These are phyloP conservation scores for Haliclona indistincta DNA, from an alignment of 37 sponge, comb jelly and placozoan species.

Conservation along the genomic window DNA sequence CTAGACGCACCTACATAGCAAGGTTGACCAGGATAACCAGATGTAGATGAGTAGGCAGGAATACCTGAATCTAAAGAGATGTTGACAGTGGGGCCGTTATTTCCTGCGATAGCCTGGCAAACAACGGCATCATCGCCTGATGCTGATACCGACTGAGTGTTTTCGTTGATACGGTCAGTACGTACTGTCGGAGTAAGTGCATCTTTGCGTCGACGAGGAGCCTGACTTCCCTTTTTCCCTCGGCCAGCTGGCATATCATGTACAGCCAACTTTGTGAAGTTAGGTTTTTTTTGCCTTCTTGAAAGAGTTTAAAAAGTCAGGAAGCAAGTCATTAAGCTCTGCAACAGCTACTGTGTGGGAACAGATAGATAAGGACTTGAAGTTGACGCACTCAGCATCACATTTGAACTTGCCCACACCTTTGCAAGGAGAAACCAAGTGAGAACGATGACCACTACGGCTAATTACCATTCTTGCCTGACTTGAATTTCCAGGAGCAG, in stretches of 20 bases:
- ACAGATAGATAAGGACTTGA: conserved; percentile 16
- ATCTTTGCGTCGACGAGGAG: conserved; percentile 8
- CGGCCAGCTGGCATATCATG: conserved; percentile 4
- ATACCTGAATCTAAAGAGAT: no score
- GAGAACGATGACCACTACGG: conserved; percentile 19
- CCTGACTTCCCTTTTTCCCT: conserved; percentile 7
- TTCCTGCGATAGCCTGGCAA: no score
- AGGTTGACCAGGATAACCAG: no score
- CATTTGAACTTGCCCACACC: conserved; percentile 34
- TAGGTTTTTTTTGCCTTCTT: background rate
- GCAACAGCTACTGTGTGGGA: conserved; percentile 31
- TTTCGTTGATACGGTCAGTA: no score
- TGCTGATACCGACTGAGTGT: no score
- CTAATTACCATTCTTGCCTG: conserved; percentile 27
- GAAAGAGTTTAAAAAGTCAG: background rate
- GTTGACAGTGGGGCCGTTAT: no score
- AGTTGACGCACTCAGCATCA: conserved; percentile 36
- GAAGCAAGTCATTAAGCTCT: background rate
- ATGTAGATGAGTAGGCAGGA: no score
- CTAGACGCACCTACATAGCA: no score
- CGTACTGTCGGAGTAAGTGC: no score
- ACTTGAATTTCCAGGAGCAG: conserved; percentile 15
- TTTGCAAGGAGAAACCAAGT: conserved; percentile 31
- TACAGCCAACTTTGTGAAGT: background rate
- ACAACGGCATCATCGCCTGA: no score